Base-by-base conservation (phyloP, 2,797 vertebrate genomes). In the Rhinella marina region DNA sequence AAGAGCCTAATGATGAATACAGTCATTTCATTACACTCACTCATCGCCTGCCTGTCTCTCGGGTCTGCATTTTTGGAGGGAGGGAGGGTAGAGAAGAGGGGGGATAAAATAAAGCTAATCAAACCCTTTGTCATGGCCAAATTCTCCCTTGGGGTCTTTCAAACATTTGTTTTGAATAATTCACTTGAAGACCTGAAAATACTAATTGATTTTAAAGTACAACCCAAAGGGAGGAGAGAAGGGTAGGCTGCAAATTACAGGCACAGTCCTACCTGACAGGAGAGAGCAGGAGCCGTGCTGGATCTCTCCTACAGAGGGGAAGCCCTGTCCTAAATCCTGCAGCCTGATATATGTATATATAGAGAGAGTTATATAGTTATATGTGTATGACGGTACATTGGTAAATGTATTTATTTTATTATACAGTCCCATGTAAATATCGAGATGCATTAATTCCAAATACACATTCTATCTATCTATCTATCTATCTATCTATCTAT, bases 121-220 rank as follows among this genome's bases (percentile, higher is more conserved):
- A 90, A 93, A 92, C 90, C 80, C 78, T 81, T 91, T 92, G 92
- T 92, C 90, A 87, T 50, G 88, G 88, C 88, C 91, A 90, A 91
- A 86, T 91, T 93, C 91, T 93, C 93, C 92, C 91, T 92, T 91
- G 92, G 92, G 93, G 91, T 92, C 91, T 90, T 76, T 91, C 90
- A 94, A 92, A 92, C 90, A 90, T 93, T 93, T 92, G 92, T 92
- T 93, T 90, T 92, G 90, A 93, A 92, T 92, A 91, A 92, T 92
- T 93, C 91, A 92, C 92, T 92, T 91, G 90, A 92, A 94, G 92
- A 93, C 91, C 84, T 91, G 90, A 90, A 92, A 91, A 92, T 91
- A 91, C 93, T 96, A 95, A 96, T 94, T 96, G 95, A 95, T 96
- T 96, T 95, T 94, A 94, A 96, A 96, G 93, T 94, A 94, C 92